Evolutionary conservation across 2,113 vertebrate genomes (phyloP), one percentile per base, ranked within the genome.

Genomic region (Ranitomeya variabilis): DNA sequence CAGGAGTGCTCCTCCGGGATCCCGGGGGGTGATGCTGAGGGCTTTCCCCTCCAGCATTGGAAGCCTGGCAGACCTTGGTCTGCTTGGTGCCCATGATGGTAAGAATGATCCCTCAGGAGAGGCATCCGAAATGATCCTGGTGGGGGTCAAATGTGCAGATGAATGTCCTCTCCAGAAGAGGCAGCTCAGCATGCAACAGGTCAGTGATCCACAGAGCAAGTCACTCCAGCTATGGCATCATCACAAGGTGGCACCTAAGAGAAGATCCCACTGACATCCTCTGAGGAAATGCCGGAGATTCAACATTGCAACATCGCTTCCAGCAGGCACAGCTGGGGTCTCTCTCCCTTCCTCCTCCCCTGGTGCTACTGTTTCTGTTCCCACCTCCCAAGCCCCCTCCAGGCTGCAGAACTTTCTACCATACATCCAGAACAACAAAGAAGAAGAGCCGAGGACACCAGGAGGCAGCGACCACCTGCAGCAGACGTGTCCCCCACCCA

Each of bases 11-110:
- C 91, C 91, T 97, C 94, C 96, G 97, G 66, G 90, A 91, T 15
- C 88, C 89, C 7, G 90, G 83, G 18, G 80, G 88, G 77, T 94
- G 95, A 85, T 93, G 96, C 77, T 85, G 87, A 12, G 90, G 91
- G 55, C 96, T 95, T 89, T 96, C 96, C 86, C 94, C 90, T 5
- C 94, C 93, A 4, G 95, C 82, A 86, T 95, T 93, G 82, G 91
- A 83, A 18, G 90, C 74, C 54, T 90, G 92, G 90, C 93, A 96
- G 88, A 95, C 95, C 93, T 99, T 99, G 92, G 95, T 96, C 93
- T 98, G 97, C 92, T 97, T 97, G 87, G 96, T 96, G 86, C 98
- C 98, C 98, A 98, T 99, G 90, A 80, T 86, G 89, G 83, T 86
- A 66, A 3, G 45, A 83, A 2, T 26, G 54, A 78, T 60, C 55